phyloP scores from a whole-genome alignment of 2,888 invertebrate genomes.

The Oscheius sp. region DNA sequence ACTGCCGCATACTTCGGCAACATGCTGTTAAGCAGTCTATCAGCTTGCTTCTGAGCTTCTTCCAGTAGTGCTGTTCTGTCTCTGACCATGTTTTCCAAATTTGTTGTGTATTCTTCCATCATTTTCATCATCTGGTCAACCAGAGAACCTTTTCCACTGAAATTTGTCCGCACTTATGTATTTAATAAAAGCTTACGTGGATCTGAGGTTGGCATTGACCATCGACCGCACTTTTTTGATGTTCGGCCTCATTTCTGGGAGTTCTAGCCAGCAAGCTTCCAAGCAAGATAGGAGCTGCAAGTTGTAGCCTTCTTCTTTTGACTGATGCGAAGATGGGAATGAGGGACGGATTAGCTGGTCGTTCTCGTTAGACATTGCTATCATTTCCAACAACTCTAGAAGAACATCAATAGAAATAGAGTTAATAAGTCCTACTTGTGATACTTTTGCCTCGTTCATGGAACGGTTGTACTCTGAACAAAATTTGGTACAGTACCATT shows the following conservation, averaged over 20 bases:
- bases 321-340: constrained; percentile 53
- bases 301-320: constrained; percentile 27
- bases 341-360: constrained; percentile 69
- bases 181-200: constrained; percentile 53
- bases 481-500: constrained; percentile 71
- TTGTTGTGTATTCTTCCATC: constrained; percentile 72
- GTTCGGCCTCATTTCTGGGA: constrained; percentile 69
- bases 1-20: constrained; percentile 60
- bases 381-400: constrained; percentile 69
- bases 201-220: constrained; percentile 68
- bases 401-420: background rate
- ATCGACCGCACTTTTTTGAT: constrained; percentile 70
- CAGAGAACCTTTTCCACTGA: constrained; percentile 68
- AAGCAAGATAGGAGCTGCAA: constrained; percentile 67
- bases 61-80: constrained; percentile 70
- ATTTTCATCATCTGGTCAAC: constrained; percentile 73
- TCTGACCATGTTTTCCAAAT: constrained; percentile 68
- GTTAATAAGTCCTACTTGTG: constrained; percentile 2
- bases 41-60: constrained; percentile 72
- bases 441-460: constrained; percentile 60
- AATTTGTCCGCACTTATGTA: background rate
- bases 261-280: constrained; percentile 73
- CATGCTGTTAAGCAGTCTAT: constrained; percentile 72
- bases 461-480: constrained; percentile 71
- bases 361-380: constrained; percentile 70